These are phyloP conservation scores for Chlorospingus flavigularis DNA, from an alignment of 2,797 vertebrate species.

Conservation along the genomic window DNA sequence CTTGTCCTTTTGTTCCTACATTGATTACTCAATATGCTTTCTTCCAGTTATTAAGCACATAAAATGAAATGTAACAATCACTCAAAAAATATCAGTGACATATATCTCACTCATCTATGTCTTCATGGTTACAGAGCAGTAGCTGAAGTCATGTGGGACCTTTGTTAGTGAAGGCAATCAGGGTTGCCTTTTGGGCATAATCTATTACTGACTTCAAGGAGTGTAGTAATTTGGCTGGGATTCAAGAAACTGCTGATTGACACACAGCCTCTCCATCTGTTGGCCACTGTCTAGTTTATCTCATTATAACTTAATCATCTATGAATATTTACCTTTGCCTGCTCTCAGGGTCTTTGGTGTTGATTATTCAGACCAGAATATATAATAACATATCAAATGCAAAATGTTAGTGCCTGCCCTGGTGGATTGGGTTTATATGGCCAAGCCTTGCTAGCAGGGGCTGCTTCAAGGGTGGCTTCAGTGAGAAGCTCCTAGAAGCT, in stretches of 20 bases:
- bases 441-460: rapidly evolving
- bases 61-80: constrained; percentile 10
- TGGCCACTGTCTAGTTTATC: background rate
- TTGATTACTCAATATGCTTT: background rate
- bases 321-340: background rate
- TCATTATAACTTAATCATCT: background rate
- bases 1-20: background rate
- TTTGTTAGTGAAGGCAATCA: background rate
- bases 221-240: background rate
- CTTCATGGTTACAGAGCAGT: background rate
- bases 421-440: background rate
- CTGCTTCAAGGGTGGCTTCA: background rate
- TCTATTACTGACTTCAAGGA: background rate
- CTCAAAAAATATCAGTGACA: background rate
- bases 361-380: background rate
- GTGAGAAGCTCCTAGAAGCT: background rate
- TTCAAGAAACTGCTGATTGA: background rate
- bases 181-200: background rate
- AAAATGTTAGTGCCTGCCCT: background rate
- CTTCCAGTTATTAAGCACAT: background rate
- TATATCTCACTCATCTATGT: background rate
- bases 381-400: background rate
- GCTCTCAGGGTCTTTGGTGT: background rate
- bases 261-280: background rate
- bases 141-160: background rate